Base-by-base conservation (phyloP, 2,888 invertebrate species). In the Nemapogon koenigi region DNA sequence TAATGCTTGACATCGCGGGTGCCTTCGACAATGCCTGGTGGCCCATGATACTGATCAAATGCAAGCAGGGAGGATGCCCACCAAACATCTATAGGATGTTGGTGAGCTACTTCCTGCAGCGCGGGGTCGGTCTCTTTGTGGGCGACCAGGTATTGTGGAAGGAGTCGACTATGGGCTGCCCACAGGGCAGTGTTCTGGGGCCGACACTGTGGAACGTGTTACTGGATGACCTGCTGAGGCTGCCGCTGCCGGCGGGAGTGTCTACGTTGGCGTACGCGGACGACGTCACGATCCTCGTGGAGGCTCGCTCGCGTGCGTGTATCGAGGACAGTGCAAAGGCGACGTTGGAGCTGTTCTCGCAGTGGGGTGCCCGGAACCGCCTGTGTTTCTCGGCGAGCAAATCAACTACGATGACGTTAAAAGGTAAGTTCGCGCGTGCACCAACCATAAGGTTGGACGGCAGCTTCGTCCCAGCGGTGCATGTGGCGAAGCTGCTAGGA, bases 1-100 rank as follows among this genome's bases (percentile, higher is more conserved):
- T 54, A 0, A 45, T 53, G 7, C 13, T 55, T 8, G 53, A 58
- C 44, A 55, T 55, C 3, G 44, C 50, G 0, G 53, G 52, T 1
- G 54, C 53, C 1, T 53, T 52, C 11, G n/a, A n/a, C n/a, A n/a
- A n/a, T 35, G 50, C 56, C 2, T 55, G 54, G 53, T 56, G 59
- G 57, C 54, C 55, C 3, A 53, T 53, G 51, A 46, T 59, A 6
- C 16, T 59, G 15, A 25, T 44, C 0, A 52, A 49, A 40, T 50
- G 43, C 2, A 53, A 50, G 39, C 28, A 31, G 2, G 32, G 44
- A 1, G 48, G 50, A 0, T 45, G 45, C 17, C 49, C 52, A 16
- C 43, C 43, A 0, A 22, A 22, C 8, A 22, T 22, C 6, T 22
- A 46, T 16, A 3, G 37, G 16, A 46, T 53, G 39, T 2, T 57